Conservation (phyloP, 1,140 invertebrate species). For the Tetramorium alpestre region DNA sequence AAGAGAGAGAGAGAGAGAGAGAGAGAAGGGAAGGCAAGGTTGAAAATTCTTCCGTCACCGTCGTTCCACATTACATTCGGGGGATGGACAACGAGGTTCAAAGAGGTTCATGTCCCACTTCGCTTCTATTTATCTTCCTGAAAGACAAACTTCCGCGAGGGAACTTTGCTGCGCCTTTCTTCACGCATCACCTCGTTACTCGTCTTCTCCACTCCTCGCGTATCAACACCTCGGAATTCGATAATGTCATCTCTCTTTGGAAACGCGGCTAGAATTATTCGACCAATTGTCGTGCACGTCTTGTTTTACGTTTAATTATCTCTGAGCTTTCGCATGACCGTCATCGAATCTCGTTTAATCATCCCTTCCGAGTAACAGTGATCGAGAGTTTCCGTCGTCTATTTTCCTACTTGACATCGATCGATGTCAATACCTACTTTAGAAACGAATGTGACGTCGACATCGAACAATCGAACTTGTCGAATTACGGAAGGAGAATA, state of each 20-base stretch:
- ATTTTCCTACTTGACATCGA: constrained; percentile 22
- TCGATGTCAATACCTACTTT: constrained; percentile 25
- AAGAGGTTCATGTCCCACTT: constrained; percentile 52
- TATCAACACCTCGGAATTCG: constrained; percentile 23
- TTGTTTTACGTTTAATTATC: constrained; percentile 20
- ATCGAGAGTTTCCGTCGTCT: constrained; percentile 18
- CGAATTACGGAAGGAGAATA: constrained; percentile 29
- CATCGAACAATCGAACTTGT: constrained; percentile 44
- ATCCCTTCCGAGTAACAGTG: not conserved
- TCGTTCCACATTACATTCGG: constrained; percentile 31
- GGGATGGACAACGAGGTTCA: constrained; percentile 45
- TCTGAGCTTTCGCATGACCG: not conserved
- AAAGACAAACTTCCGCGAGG: constrained; percentile 48
- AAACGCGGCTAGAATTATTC: not conserved
- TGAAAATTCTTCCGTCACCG: constrained; percentile 34
- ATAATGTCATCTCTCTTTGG: not conserved
- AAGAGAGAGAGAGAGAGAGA: not conserved
- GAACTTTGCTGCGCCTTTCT: not conserved
- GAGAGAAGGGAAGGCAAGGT: not conserved
- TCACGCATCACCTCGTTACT: constrained; percentile 10
- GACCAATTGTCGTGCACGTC: not conserved
- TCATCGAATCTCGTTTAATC: constrained; percentile 25
- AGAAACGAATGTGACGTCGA: constrained; percentile 31
- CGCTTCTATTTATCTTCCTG: constrained; percentile 58
- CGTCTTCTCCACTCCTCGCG: not conserved